phyloP scores from a whole-genome alignment of 2,888 invertebrate genomes.

The Eudemis profundana region DNA sequence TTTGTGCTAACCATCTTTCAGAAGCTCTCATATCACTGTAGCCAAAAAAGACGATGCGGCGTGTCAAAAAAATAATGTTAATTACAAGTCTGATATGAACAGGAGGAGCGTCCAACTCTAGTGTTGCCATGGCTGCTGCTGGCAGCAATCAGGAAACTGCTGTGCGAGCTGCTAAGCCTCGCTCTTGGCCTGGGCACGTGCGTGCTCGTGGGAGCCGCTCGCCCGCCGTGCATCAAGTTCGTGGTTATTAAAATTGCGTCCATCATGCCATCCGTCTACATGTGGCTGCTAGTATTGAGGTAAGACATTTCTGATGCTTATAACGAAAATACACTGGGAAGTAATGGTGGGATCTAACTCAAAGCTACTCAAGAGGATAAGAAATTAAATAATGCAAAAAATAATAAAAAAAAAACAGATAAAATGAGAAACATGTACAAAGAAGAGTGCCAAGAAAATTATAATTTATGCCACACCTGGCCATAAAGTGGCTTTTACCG shows the following conservation, averaged over 20 bases:
- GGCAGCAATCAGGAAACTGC: slow-evolving; percentile 75
- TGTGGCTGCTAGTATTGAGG: slow-evolving; percentile 82
- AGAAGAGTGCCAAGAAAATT: too few species aligned
- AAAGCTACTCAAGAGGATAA: too few species aligned
- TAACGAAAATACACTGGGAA: background rate
- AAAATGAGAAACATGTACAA: too few species aligned
- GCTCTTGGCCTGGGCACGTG: slow-evolving; percentile 79
- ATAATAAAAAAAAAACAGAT: too few species aligned
- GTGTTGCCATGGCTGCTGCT: slow-evolving; percentile 83
- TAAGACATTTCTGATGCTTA: slow-evolving; percentile 48
- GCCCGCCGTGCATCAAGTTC: slow-evolving; percentile 79
- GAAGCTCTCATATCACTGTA: too few species aligned
- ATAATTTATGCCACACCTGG: too few species aligned
- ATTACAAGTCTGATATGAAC: too few species aligned
- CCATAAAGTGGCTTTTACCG: too few species aligned
- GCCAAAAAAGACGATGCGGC: too few species aligned
- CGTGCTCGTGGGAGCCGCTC: slow-evolving; percentile 73
- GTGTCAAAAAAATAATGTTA: too few species aligned
- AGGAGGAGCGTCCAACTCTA: slow-evolving; percentile 82
- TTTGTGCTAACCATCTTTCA: too few species aligned
- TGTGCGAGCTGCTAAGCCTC: slow-evolving; percentile 77
- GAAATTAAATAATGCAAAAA: too few species aligned
- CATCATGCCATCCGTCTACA: slow-evolving; percentile 79
- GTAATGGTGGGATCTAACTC: background rate
- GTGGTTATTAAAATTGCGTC: slow-evolving; percentile 74